Conservation (phyloP, 2,888 invertebrate genomes). For the Andrena marginata region DNA sequence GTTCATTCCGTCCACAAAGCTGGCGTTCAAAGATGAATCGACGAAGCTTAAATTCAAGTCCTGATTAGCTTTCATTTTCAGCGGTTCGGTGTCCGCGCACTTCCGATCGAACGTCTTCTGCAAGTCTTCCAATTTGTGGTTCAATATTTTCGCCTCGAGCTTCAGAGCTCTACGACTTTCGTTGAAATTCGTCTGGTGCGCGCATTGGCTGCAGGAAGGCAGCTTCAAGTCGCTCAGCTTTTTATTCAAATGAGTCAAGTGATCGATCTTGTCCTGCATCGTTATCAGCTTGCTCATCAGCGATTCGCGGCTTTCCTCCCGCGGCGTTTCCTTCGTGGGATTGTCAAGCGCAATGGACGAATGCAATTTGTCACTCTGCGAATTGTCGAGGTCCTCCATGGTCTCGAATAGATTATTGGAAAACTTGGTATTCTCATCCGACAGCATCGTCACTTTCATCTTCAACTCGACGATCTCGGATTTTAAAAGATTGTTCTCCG, state of each 20-base stretch:
- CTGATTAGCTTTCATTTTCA: slow-evolving; percentile 77
- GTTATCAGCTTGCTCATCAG: slow-evolving; percentile 56
- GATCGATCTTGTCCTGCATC: slow-evolving; percentile 68
- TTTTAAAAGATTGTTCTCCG: slow-evolving; percentile 65
- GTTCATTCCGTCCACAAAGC: slow-evolving; percentile 72
- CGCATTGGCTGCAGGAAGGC: slow-evolving; percentile 75
- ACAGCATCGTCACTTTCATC: slow-evolving; percentile 62
- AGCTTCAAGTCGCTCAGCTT: slow-evolving; percentile 76
- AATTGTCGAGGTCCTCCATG: slow-evolving; percentile 48
- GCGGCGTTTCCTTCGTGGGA: background rate
- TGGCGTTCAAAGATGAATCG: slow-evolving; percentile 73
- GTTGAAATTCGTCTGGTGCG: slow-evolving; percentile 72
- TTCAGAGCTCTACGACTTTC: slow-evolving; percentile 74
- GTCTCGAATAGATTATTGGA: slow-evolving; percentile 63
- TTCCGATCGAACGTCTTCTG: slow-evolving; percentile 77
- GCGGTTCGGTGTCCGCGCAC: slow-evolving; percentile 72
- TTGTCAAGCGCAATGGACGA: slow-evolving; percentile 29
- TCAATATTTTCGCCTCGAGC: slow-evolving; percentile 73
- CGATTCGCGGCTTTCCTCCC: slow-evolving; percentile 43
- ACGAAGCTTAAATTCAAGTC: slow-evolving; percentile 71
- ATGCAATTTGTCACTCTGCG: slow-evolving; percentile 20
- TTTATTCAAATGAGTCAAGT: slow-evolving; percentile 74
- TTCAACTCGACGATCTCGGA: slow-evolving; percentile 69
- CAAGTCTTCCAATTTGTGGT: slow-evolving; percentile 72
- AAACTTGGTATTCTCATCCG: slow-evolving; percentile 68